Evolutionary conservation across 2,888 invertebrate genomes (phyloP).

Genomic region (Sialis lutaria): DNA sequence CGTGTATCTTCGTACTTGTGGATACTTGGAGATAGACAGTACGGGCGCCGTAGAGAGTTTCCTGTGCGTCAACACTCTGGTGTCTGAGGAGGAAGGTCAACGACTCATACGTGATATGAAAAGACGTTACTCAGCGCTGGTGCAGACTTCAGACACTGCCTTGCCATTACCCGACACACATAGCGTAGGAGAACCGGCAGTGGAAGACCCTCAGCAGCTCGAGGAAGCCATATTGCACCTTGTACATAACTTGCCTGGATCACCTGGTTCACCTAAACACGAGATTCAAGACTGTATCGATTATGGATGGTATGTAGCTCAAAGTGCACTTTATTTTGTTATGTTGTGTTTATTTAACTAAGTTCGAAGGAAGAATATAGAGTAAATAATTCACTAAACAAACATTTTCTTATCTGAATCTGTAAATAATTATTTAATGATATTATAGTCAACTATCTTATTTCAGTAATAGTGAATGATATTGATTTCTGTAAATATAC

Average conservation of each 20-base stretch:
- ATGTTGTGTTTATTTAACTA: background rate
- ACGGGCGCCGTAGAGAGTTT: slow-evolving; percentile 69
- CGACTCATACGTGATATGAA: slow-evolving; percentile 64
- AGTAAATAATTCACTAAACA: too few relatives aligned
- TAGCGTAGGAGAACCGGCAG: slow-evolving; percentile 23
- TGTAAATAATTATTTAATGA: too few relatives aligned
- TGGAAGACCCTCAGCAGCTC: slow-evolving; percentile 52
- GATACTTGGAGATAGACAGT: slow-evolving; percentile 68
- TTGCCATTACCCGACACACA: slow-evolving; percentile 9
- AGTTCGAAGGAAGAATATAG: too few relatives aligned
- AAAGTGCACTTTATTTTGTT: background rate
- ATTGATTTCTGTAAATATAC: too few relatives aligned
- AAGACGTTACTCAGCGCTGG: slow-evolving; percentile 52
- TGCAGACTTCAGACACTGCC: slow-evolving; percentile 13
- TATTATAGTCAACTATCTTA: too few relatives aligned
- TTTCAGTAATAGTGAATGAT: too few relatives aligned
- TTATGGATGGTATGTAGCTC: background rate
- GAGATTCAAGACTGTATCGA: slow-evolving; percentile 6
- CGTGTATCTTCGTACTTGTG: slow-evolving; percentile 68
- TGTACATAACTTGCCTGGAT: slow-evolving; percentile 30
- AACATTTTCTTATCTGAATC: too few relatives aligned
- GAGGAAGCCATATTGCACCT: slow-evolving; percentile 57
- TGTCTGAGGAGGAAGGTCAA: slow-evolving; percentile 55
- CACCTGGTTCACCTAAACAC: slow-evolving; percentile 16
- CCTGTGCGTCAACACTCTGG: slow-evolving; percentile 68